Conservation (phyloP, 1,140 invertebrate genomes). For the Brachionus koreanus region DNA sequence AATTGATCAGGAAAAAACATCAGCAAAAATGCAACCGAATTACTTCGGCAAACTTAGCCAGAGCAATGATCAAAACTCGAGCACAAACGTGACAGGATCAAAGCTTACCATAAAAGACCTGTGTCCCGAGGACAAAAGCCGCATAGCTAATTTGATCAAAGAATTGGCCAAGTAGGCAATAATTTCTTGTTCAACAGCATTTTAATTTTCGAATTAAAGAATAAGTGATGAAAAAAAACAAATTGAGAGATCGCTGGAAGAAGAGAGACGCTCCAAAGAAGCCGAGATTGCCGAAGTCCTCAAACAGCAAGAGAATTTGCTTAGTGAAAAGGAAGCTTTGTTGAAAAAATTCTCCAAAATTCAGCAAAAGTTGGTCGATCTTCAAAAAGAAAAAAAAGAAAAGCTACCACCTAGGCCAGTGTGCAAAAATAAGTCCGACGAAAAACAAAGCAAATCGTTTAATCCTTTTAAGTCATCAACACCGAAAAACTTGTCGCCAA, state of each 20-base stretch:
- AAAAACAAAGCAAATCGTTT: not conserved
- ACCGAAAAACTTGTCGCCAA: not conserved
- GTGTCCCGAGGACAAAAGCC: constrained; percentile 50
- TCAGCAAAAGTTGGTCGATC: not conserved
- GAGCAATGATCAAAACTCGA: not conserved
- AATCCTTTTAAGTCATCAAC: not conserved
- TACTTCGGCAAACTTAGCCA: not conserved
- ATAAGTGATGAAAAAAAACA: constrained; percentile 48
- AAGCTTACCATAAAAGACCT: constrained; percentile 48
- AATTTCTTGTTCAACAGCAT: not conserved
- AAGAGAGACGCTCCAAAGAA: constrained; percentile 47
- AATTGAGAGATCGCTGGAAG: constrained; percentile 45
- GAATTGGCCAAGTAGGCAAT: constrained; percentile 50
- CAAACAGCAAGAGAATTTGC: constrained; percentile 46
- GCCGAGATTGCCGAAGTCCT: constrained; percentile 46
- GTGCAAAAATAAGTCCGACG: not conserved
- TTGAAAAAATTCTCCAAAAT: constrained; percentile 42
- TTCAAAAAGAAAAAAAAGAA: constrained; percentile 30
- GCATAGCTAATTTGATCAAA: constrained; percentile 51
- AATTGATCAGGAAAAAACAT: not conserved
- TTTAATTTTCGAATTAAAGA: constrained; percentile 33
- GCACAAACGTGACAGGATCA: not conserved
- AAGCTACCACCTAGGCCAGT: not conserved
- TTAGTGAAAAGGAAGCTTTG: constrained; percentile 46
- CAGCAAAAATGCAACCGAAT: not conserved